These are phyloP conservation scores for Drosophila hydei DNA, from an alignment of 1,140 invertebrate genomes.

Conservation along the genomic window DNA sequence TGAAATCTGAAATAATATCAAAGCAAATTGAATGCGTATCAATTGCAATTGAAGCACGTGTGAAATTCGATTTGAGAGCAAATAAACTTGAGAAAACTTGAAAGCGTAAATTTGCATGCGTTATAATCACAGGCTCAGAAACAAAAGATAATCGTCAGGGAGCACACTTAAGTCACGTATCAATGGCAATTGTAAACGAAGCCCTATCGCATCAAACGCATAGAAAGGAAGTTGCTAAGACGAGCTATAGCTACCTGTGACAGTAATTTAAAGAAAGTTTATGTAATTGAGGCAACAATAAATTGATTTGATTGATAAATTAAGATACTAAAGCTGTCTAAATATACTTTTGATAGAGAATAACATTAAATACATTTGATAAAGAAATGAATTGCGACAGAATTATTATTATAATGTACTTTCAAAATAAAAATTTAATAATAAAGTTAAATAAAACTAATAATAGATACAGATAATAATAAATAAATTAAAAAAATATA, in stretches of 20 bases:
- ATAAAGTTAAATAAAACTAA: no score
- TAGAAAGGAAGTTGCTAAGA: not conserved
- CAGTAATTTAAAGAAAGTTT: no score
- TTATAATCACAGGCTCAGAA: slow-evolving; percentile 25
- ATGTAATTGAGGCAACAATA: no score
- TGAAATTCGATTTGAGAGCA: slow-evolving; percentile 34
- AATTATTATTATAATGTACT: no score
- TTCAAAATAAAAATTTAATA: no score
- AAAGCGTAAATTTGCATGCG: slow-evolving; percentile 1
- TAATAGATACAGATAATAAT: no score
- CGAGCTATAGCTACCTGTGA: not conserved
- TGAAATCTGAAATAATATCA: slow-evolving; percentile 57
- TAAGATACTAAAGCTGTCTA: not conserved
- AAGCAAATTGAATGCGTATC: slow-evolving; percentile 39
- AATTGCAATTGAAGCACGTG: slow-evolving; percentile 41
- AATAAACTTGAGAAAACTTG: slow-evolving; percentile 13
- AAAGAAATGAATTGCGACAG: no score
- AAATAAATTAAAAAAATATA: no score
- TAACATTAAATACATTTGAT: no score
- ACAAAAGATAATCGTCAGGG: slow-evolving; percentile 16
- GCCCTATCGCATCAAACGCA: not conserved
- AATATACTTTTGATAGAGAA: no score
- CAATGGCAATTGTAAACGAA: slow-evolving; percentile 18
- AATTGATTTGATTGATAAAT: not conserved
- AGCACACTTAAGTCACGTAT: slow-evolving; percentile 20